These are phyloP conservation scores for Baronia brevicornis DNA, from an alignment of 2,888 invertebrate species.

Conservation along the genomic window DNA sequence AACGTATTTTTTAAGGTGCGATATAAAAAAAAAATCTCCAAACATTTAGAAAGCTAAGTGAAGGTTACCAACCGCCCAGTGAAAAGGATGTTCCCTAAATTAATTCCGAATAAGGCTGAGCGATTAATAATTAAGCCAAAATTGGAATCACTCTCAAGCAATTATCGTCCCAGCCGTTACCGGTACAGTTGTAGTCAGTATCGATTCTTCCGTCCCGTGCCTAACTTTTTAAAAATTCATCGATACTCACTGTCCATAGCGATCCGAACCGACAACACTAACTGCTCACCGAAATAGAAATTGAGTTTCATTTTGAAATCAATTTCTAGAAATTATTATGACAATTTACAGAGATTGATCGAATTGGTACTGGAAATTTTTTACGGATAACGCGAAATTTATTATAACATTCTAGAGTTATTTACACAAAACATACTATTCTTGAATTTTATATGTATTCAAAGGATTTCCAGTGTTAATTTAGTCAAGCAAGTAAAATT, in stretches of 20 bases:
- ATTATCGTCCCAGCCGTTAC: conserved; percentile 45
- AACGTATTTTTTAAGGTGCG: too few relatives aligned
- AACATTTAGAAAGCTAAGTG: conserved; percentile 8
- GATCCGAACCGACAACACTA: conserved; percentile 42
- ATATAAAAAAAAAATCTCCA: conserved; percentile 1
- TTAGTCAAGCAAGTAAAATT: too few relatives aligned
- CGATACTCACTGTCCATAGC: conserved; percentile 49
- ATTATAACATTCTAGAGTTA: too few relatives aligned
- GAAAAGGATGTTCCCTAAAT: conserved; percentile 13
- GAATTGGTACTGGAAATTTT: too few relatives aligned
- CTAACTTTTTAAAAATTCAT: conserved; percentile 68
- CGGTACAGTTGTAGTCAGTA: conserved; percentile 47
- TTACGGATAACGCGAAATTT: too few relatives aligned
- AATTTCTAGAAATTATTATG: conserved; percentile 5
- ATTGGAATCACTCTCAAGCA: conserved; percentile 22
- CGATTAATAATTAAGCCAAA: conserved; percentile 14
- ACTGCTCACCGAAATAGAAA: conserved; percentile 31
- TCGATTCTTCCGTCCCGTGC: conserved; percentile 69
- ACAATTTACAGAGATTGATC: too few relatives aligned
- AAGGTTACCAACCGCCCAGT: conserved; percentile 14
- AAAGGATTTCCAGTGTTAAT: too few relatives aligned
- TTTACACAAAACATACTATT: too few relatives aligned
- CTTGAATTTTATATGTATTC: too few relatives aligned
- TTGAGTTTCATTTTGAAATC: conserved; percentile 14
- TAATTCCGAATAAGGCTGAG: conserved; percentile 14